These are phyloP conservation scores for Macaria notata DNA, from an alignment of 2,888 invertebrate species.

Conservation along the genomic window DNA sequence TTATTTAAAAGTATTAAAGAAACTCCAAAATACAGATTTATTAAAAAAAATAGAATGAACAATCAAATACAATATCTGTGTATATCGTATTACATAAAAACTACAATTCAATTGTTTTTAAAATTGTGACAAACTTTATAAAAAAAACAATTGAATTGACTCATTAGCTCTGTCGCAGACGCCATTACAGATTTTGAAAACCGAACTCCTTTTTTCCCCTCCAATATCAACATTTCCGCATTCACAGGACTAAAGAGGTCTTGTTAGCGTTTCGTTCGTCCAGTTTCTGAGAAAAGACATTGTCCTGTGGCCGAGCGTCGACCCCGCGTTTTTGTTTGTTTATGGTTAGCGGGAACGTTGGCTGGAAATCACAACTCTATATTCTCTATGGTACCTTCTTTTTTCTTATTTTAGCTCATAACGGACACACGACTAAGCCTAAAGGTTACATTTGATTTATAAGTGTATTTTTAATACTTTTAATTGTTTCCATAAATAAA, in stretches of 20 bases:
- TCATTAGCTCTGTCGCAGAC: too few species aligned
- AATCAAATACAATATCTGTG: too few species aligned
- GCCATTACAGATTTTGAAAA: constrained; percentile 12
- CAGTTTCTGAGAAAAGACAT: constrained; percentile 69
- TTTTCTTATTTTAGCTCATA: constrained; percentile 14
- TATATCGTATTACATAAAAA: too few species aligned
- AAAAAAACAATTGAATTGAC: too few species aligned
- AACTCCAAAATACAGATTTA: too few species aligned
- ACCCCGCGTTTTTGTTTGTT: constrained; percentile 60
- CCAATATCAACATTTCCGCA: constrained; percentile 24
- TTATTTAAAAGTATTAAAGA: too few species aligned
- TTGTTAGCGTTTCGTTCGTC: constrained; percentile 61
- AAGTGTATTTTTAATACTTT: constrained; percentile 7
- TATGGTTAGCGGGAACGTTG: constrained; percentile 37
- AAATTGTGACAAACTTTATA: too few species aligned
- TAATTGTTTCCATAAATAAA: constrained; percentile 12
- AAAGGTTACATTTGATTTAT: constrained; percentile 9
- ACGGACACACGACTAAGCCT: constrained; percentile 13
- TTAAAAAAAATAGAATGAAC: too few species aligned
- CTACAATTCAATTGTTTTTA: too few species aligned
- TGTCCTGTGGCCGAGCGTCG: constrained; percentile 59
- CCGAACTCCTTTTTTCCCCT: constrained; percentile 44
- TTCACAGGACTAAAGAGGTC: constrained; percentile 31
- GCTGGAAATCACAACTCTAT: constrained; percentile 12
- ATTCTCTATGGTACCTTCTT: constrained; percentile 16